phyloP scores from a whole-genome alignment of 2,888 invertebrate species.

The Nomada lathburiana region DNA sequence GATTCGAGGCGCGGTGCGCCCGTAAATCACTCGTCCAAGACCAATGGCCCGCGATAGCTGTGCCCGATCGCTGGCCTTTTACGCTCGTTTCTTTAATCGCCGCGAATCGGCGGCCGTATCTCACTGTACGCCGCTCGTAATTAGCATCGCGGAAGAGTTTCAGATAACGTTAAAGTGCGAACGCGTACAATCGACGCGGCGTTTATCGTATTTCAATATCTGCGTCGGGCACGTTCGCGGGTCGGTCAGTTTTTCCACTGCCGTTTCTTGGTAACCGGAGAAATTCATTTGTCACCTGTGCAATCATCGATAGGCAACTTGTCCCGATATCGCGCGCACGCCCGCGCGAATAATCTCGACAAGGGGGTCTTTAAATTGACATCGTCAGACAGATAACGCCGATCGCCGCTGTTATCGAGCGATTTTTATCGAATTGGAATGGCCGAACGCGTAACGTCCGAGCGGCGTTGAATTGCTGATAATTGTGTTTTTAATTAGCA shows the following conservation, averaged over 20 bases:
- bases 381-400: background rate
- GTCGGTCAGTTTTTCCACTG: too few relatives aligned
- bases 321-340: background rate
- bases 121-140: background rate
- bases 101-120: conserved; percentile 4
- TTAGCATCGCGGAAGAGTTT: conserved; percentile 6
- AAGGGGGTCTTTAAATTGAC: background rate
- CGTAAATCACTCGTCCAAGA: background rate
- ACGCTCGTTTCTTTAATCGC: conserved; percentile 9
- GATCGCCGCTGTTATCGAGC: too few relatives aligned
- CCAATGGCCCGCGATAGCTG: background rate
- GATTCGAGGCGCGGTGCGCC: background rate
- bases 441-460: too few relatives aligned
- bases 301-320: background rate
- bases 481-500: too few relatives aligned
- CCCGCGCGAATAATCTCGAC: background rate
- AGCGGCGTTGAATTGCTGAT: too few relatives aligned
- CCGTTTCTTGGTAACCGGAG: background rate
- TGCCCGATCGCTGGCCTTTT: background rate
- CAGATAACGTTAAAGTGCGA: background rate
- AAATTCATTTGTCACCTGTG: background rate
- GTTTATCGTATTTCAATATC: background rate
- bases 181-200: background rate
- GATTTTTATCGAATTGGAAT: too few relatives aligned
- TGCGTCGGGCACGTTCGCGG: too few relatives aligned